Evolutionary conservation across 2,888 invertebrate species (phyloP).

Genomic region (Apocheima hispidaria): DNA sequence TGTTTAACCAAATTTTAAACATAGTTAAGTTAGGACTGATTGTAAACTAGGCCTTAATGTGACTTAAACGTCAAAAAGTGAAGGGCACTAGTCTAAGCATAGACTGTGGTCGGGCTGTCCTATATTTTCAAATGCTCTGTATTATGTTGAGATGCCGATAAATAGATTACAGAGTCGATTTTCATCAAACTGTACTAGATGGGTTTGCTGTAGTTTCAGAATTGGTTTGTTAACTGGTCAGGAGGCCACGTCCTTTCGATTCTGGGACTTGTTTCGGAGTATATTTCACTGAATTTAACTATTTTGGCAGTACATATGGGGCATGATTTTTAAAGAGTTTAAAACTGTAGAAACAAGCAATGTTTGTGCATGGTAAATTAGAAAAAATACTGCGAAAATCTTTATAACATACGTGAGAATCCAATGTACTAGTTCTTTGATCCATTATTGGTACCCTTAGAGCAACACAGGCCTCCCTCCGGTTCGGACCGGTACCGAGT

Average conservation of each 20-base stretch:
- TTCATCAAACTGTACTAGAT: no score
- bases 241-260: no score
- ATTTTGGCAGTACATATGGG: not conserved
- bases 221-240: no score
- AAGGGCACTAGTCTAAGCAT: conserved; percentile 42
- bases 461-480: no score
- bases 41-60: no score
- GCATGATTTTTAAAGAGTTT: not conserved
- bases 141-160: not conserved
- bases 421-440: not conserved
- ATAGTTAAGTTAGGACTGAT: no score
- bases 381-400: not conserved
- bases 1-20: no score
- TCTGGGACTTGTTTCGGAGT: no score
- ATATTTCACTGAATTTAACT: no score
- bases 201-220: no score
- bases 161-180: no score
- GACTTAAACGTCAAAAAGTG: conserved; percentile 44
- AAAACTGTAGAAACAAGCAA: not conserved
- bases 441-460: conserved; percentile 15
- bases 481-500: no score
- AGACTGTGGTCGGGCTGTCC: not conserved
- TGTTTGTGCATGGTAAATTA: not conserved
- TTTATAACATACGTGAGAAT: not conserved
- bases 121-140: conserved; percentile 11